Evolutionary conservation across 1,140 invertebrate genomes (phyloP), one percentile per base, ranked within the genome.

Genomic region (Himalopsyche phryganea): DNA sequence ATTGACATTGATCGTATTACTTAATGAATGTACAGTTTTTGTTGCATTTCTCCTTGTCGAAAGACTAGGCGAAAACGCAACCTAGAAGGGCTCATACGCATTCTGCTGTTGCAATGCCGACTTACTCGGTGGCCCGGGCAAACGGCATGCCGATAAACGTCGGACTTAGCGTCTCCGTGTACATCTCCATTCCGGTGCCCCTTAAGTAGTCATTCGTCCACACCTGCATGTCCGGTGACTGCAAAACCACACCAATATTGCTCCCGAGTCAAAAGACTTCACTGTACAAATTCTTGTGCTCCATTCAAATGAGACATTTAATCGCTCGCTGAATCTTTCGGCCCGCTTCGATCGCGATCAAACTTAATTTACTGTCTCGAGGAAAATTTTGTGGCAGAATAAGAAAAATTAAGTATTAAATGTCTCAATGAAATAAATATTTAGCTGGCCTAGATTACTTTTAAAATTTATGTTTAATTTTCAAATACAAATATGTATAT

Each of bases 141-240:
- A 98, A 98, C 67, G 91, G 91, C 87, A 98, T 94, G 78, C 94
- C 93, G 79, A 93, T 89, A 87, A 98, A 98, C 68, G 93, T 90
- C 64, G 89, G 86, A 80, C 94, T 96, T 77, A 98, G 84, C 71
- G 91, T 94, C 81, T 98, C 94, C 68, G 94, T 98, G 83, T 98
- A 98, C 95, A 98, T 97, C 85, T 98, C 96, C 94, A 98, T 96
- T 68, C 95, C 95, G 63, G 96, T 96, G 71, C 96, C 96, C 71
- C 94, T 86, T 73, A 98, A 87, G 83, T 98, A 98, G 84, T 98
- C 94, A 84, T 97, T 95, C 83, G 94, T 94, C 95, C 96, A 98
- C 77, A 91, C 87, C 78, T 93, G 90, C 83, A 94, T 94, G 78
- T 94, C 89, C 78, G 88, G 87, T 72, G 90, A 92, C 91, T 94